Base-by-base conservation (phyloP, 2,797 vertebrate genomes). In the Ibycter americanus region DNA sequence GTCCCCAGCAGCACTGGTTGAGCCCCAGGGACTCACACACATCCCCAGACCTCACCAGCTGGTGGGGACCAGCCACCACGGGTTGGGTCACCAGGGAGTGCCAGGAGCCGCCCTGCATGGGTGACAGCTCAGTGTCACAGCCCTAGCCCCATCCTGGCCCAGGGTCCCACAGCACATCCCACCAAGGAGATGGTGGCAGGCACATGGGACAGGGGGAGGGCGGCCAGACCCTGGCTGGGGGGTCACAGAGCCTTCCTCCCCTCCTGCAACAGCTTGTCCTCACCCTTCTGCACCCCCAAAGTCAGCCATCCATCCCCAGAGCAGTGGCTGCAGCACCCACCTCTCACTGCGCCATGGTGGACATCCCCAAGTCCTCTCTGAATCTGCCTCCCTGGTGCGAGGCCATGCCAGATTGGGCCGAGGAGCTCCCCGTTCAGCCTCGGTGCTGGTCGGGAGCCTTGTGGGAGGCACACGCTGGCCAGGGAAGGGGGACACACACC, bases 101-200 rank as follows among this genome's bases (percentile, higher is more conserved):
- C 21, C 51, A 29, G 22, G 10, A 66, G 40, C 42, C 40, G 15
- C n/a, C 25, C 11, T 1, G 0, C 6, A 4, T 0, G 12, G 73
- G 70, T 19, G 54, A 36, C 65, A 66, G 62, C 40, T 40, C 34
- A 44, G 40, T 23, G 10, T 17, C 47, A 55, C 44, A 29, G 31
- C 47, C 54, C 40, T 0, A 1, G 27, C 13, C 40, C 6, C 68
- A 36, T 5, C 74, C 54, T 54, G 6, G 12, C 7, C 38, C 1
- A 1, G 20, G 5, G 27, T 36, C 63, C 76, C 26, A 1, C 44
- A 56, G 34, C 42, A 15, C 17, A 12, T 26, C 46, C 77, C 73
- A 36, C 32, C 7, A 1, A 16, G 34, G 23, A 20, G 19, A 5
- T 6, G 26, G 56, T 11, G 11, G 6, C 38, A 29, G 32, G 29